Percentiles rank a stretch among this genome's conserved stretches.
Evolutionary conservation across 35 echinoderm and acorn worm species (phyloP).

Genomic region (Holothuria glaberrima): DNA sequence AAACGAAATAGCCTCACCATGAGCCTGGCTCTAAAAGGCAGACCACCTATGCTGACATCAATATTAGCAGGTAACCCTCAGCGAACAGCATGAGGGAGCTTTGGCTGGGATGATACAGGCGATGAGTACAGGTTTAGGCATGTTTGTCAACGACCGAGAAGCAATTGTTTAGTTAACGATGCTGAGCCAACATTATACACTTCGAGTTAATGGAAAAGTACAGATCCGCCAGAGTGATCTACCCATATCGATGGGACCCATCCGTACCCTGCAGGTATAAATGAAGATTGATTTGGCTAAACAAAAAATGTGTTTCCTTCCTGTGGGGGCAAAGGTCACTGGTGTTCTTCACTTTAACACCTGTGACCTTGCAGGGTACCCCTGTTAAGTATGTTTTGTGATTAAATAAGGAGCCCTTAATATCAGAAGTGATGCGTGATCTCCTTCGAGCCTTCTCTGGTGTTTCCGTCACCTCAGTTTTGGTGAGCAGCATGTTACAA

Average conservation of each 20-base stretch:
- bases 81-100: constrained; percentile 22
- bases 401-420: constrained; percentile 42
- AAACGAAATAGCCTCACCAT: not conserved
- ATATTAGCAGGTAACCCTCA: not conserved
- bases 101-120: not conserved
- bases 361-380: constrained; percentile 39
- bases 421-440: not conserved
- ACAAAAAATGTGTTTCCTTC: constrained; percentile 41
- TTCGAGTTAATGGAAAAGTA: constrained; percentile 1
- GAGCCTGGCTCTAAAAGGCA: not conserved
- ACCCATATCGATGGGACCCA: not conserved
- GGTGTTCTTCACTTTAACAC: constrained; percentile 39
- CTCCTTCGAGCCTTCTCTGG: not conserved
- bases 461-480: not conserved
- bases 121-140: constrained; percentile 43
- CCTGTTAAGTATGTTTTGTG: constrained; percentile 56
- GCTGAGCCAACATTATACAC: constrained; percentile 44
- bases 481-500: not conserved
- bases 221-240: not conserved
- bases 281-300: constrained; percentile 52
- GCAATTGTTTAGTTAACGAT: constrained; percentile 41
- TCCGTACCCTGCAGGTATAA: constrained; percentile 34
- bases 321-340: constrained; percentile 31
- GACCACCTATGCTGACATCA: constrained; percentile 29
- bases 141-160: constrained; percentile 34